Conservation (phyloP, 2,113 vertebrate genomes). For the Butorides virescens region DNA sequence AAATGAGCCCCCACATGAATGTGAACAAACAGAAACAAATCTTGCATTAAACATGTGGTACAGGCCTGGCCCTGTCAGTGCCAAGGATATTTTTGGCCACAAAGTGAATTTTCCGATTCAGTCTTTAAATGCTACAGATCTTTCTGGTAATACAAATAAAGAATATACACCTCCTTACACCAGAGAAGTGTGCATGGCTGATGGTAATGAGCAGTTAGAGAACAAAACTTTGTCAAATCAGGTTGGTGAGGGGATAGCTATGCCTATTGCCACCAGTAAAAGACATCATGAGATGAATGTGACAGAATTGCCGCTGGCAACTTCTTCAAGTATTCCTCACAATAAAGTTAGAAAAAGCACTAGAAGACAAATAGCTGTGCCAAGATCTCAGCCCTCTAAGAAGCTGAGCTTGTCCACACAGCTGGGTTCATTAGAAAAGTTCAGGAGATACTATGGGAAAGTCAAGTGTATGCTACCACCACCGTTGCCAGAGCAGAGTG, state of each 20-base stretch:
- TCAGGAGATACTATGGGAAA: conserved; percentile 83
- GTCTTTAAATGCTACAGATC: background rate
- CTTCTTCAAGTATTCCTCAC: conserved; percentile 1
- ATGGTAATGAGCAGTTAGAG: background rate
- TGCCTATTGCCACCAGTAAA: background rate
- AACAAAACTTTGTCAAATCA: background rate
- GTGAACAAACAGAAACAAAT: conserved; percentile 18
- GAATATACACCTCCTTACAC: background rate
- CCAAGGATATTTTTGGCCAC: conserved; percentile 54
- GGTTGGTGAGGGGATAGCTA: background rate
- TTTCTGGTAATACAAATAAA: conserved; percentile 35
- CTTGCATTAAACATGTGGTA: conserved; percentile 32
- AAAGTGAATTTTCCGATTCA: background rate
- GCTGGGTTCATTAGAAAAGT: conserved; percentile 86
- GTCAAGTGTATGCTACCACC: background rate
- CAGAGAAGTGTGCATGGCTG: background rate
- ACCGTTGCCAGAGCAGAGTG: background rate
- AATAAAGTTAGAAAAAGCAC: background rate
- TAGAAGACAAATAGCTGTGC: conserved; percentile 32
- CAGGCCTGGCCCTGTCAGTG: conserved; percentile 56
- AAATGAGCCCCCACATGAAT: background rate
- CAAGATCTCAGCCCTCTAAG: background rate
- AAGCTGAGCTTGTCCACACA: conserved; percentile 72
- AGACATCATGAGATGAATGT: background rate
- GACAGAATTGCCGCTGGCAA: background rate